These are phyloP conservation scores for Artemisiospiza belli DNA, from an alignment of 2,113 vertebrate species.

Conservation along the genomic window DNA sequence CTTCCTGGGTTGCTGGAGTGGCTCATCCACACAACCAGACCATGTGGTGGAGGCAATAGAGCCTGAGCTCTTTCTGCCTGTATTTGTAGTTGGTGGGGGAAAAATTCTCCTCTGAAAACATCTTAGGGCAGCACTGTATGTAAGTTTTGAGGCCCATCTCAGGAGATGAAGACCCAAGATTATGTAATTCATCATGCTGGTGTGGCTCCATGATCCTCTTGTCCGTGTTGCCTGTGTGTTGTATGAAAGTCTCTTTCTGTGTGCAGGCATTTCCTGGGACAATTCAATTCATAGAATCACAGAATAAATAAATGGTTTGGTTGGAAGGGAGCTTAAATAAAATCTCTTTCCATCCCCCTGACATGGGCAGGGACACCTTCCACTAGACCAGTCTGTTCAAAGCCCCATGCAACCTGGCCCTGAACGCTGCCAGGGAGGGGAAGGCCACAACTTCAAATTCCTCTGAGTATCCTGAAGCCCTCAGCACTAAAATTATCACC, in stretches of 20 bases:
- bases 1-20: background rate
- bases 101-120: background rate
- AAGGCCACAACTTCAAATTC: background rate
- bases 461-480: background rate
- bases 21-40: background rate
- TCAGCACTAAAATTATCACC: background rate
- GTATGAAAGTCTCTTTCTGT: background rate
- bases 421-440: too few relatives aligned
- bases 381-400: background rate
- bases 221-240: accelerated
- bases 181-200: background rate
- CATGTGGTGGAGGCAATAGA: background rate
- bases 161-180: background rate
- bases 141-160: background rate
- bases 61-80: background rate
- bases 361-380: background rate
- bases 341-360: background rate
- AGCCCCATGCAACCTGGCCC: background rate
- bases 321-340: background rate
- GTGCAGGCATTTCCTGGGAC: background rate
- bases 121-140: too few relatives aligned
- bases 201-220: background rate
- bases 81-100: background rate
- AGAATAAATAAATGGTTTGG: background rate
- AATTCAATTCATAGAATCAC: background rate